Conservation (phyloP, 2,797 vertebrate species). For the Enteromius afrohamiltoni region DNA sequence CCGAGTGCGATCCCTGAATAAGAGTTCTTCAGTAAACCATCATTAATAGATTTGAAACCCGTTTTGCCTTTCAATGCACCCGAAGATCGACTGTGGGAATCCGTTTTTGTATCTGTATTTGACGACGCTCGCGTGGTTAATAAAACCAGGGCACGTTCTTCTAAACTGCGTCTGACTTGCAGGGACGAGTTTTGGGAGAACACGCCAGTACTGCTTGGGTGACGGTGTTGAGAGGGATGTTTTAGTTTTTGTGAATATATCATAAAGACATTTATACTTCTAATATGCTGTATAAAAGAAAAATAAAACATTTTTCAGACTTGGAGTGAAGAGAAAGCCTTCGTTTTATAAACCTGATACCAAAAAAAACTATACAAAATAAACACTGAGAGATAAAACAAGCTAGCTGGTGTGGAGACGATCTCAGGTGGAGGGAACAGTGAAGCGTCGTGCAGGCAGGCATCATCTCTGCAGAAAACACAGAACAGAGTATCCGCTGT, state of each 20-base stretch:
- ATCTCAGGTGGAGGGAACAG: too few species aligned
- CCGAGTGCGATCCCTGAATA: not conserved
- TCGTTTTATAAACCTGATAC: conserved; percentile 8
- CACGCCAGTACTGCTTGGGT: conserved; percentile 59
- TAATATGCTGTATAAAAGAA: conserved; percentile 80
- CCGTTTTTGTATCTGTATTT: conserved; percentile 44
- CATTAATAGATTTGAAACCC: not conserved
- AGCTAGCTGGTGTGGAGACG: too few species aligned
- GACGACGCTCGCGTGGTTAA: conserved; percentile 28
- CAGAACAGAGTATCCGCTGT: not conserved
- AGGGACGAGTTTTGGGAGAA: conserved; percentile 37
- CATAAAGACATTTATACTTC: conserved; percentile 76
- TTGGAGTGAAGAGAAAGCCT: conserved; percentile 60
- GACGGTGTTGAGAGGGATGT: conserved; percentile 70
- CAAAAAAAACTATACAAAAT: not conserved
- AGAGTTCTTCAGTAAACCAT: not conserved
- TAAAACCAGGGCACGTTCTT: conserved; percentile 33
- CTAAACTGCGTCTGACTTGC: conserved; percentile 26
- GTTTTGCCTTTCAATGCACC: not conserved
- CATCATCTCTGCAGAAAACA: conserved; percentile 21
- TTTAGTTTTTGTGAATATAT: conserved; percentile 75
- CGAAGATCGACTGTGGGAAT: not conserved
- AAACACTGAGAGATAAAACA: not conserved
- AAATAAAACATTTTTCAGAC: conserved; percentile 80
- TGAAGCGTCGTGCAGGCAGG: not conserved